Evolutionary conservation across 1,140 invertebrate species (phyloP).

Genomic region (Saccostrea glomerata): DNA sequence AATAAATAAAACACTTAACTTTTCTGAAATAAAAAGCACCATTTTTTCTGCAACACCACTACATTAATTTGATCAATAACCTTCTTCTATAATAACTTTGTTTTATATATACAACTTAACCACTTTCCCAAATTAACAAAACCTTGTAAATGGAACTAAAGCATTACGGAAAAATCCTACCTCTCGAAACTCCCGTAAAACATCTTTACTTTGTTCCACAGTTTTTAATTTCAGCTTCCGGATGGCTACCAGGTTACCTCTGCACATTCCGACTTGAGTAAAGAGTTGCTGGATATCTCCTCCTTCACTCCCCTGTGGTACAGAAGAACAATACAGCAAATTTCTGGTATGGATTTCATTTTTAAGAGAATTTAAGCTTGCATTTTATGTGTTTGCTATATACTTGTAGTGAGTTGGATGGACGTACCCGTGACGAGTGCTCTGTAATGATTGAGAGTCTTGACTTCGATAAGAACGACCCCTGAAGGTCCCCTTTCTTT

Average conservation of each 20-base stretch:
- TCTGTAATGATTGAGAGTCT: slow-evolving; percentile 39
- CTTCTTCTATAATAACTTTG: too few relatives aligned
- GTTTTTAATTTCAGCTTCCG: slow-evolving; percentile 43
- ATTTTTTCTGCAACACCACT: too few relatives aligned
- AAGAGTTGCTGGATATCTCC: slow-evolving; percentile 44
- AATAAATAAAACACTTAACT: too few relatives aligned
- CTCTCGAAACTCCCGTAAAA: slow-evolving; percentile 48
- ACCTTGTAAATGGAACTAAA: too few relatives aligned
- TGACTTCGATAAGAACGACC: slow-evolving; percentile 50
- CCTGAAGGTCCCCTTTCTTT: slow-evolving; percentile 44
- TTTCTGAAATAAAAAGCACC: too few relatives aligned
- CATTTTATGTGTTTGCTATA: too few relatives aligned
- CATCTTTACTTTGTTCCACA: slow-evolving; percentile 39
- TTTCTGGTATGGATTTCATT: too few relatives aligned
- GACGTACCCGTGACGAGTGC: background rate
- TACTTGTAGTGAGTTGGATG: too few relatives aligned
- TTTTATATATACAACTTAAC: too few relatives aligned
- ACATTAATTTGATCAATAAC: too few relatives aligned
- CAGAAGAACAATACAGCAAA: background rate
- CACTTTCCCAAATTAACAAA: too few relatives aligned
- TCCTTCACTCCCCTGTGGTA: background rate
- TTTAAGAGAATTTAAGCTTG: too few relatives aligned
- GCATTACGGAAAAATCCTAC: background rate
- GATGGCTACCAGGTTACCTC: slow-evolving; percentile 52
- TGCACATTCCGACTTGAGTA: slow-evolving; percentile 45